phyloP scores from a whole-genome alignment of 2,888 invertebrate species.

The Dolomedes plantarius region DNA sequence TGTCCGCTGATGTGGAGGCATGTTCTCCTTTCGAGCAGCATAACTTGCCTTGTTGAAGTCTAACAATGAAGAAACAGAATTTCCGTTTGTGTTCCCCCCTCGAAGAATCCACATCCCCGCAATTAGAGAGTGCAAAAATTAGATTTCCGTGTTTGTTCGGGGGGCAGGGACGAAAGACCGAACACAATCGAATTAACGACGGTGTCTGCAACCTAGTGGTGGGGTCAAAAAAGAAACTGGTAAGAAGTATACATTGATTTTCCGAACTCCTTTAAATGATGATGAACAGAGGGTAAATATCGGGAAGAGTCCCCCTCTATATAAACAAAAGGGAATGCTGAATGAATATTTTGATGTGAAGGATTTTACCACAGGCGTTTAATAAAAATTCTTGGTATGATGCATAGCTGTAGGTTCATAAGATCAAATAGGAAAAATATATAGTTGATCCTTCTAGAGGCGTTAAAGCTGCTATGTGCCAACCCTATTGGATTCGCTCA shows the following conservation, averaged over 20 bases:
- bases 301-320: too few species aligned
- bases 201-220: not conserved
- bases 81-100: not conserved
- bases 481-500: too few species aligned
- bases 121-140: constrained; percentile 1
- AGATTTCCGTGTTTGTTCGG: not conserved
- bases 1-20: too few species aligned
- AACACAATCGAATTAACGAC: not conserved
- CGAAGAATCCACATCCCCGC: not conserved
- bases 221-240: not conserved
- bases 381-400: too few species aligned
- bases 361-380: too few species aligned
- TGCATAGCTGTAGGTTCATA: too few species aligned
- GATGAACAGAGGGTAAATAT: too few species aligned
- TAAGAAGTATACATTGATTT: not conserved
- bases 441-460: too few species aligned
- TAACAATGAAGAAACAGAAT: not conserved
- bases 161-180: not conserved
- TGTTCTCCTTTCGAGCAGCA: not conserved
- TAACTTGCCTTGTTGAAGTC: not conserved
- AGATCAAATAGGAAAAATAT: too few species aligned
- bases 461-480: too few species aligned
- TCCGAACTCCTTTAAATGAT: not conserved
- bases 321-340: too few species aligned
- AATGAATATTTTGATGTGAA: too few species aligned